phyloP scores from a whole-genome alignment of 2,113 vertebrate species.

The Paramisgurnus dabryanus region DNA sequence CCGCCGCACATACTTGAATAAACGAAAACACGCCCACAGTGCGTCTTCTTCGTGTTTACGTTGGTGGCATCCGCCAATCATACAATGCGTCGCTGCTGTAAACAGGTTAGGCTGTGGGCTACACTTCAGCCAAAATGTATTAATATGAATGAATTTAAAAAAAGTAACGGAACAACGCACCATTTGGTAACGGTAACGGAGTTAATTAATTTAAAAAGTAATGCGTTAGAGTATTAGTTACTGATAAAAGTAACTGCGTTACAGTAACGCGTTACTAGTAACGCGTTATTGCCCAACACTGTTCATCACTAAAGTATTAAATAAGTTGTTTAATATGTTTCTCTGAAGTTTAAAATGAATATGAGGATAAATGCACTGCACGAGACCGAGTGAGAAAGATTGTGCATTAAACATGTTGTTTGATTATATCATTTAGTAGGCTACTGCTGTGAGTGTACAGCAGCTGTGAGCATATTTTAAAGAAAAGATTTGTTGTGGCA shows the following conservation, averaged over 20 bases:
- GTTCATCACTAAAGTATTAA: too few relatives aligned
- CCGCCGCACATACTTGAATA: not conserved
- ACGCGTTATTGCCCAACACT: constrained; percentile 13
- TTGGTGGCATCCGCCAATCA: too few relatives aligned
- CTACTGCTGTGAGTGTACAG: too few relatives aligned
- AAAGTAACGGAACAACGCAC: not conserved
- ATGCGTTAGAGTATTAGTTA: not conserved
- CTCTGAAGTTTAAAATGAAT: too few relatives aligned
- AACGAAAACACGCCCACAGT: not conserved
- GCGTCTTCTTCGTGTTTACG: not conserved
- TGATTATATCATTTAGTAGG: too few relatives aligned
- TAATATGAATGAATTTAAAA: not conserved
- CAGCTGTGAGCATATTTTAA: too few relatives aligned
- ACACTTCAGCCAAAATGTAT: constrained; percentile 1
- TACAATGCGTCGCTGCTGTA: not conserved
- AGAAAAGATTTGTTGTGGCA: too few relatives aligned
- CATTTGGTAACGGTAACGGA: not conserved
- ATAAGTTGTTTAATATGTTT: too few relatives aligned
- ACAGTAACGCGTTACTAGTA: not conserved
- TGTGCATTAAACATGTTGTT: too few relatives aligned
- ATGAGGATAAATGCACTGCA: too few relatives aligned
- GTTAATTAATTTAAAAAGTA: not conserved
- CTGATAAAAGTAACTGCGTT: not conserved
- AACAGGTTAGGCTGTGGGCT: constrained; percentile 11
- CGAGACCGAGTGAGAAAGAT: too few relatives aligned